Percentiles rank a stretch among this genome's conserved stretches.
Evolutionary conservation across 53 echinoderm and acorn worm species (phyloP).

Genomic region (Mesocentrotus franciscanus): DNA sequence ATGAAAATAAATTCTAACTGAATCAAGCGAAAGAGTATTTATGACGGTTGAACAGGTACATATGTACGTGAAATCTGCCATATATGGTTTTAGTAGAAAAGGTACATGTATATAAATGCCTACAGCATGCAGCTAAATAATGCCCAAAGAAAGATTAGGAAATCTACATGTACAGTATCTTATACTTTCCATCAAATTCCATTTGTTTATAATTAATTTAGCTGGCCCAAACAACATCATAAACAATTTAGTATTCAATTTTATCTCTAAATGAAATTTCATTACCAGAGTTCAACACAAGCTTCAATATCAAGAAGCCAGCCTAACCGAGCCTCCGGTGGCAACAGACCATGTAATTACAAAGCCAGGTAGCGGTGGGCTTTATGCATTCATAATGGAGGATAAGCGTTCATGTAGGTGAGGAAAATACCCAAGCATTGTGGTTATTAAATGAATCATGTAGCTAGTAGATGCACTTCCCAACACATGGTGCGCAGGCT

Average conservation of each 20-base stretch:
- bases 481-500: not conserved
- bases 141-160: too few species aligned
- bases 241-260: not conserved
- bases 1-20: not conserved
- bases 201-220: not conserved
- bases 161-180: too few species aligned
- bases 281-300: not conserved
- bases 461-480: not conserved
- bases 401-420: conserved; percentile 29
- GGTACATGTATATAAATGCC: not conserved
- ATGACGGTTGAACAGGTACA: not conserved
- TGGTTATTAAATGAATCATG: not conserved
- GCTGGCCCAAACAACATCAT: not conserved
- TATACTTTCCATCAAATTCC: not conserved
- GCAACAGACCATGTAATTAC: conserved; percentile 25
- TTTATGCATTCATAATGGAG: conserved; percentile 5
- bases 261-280: not conserved
- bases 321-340: not conserved
- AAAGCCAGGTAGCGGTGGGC: not conserved
- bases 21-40: not conserved
- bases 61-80: not conserved
- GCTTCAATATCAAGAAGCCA: not conserved
- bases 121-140: too few species aligned
- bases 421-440: not conserved
- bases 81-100: not conserved